These are phyloP conservation scores for Sander vitreus DNA, from an alignment of 2,113 vertebrate genomes.

Conservation along the genomic window DNA sequence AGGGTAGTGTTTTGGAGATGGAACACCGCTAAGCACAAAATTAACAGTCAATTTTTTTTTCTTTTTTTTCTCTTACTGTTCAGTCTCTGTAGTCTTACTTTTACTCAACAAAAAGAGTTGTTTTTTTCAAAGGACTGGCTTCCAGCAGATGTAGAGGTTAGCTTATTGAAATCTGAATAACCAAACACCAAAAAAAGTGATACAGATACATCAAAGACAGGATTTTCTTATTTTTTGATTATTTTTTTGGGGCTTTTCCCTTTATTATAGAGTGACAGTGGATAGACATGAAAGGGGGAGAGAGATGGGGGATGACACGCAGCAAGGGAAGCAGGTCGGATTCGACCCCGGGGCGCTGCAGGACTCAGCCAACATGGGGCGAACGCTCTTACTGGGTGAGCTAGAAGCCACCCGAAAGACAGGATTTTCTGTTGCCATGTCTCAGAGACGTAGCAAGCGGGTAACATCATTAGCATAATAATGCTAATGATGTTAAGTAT, in stretches of 20 bases:
- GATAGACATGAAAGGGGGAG: too few relatives aligned
- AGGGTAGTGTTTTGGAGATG: not conserved
- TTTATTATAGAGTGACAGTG: too few relatives aligned
- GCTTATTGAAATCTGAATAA: conserved; percentile 35
- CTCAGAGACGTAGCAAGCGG: conserved; percentile 10
- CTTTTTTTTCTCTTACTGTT: not conserved
- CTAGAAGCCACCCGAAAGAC: not conserved
- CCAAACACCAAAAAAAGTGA: conserved; percentile 19
- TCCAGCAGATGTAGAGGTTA: conserved; percentile 6
- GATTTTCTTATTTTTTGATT: too few relatives aligned
- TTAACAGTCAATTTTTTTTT: not conserved
- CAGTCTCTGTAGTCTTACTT: not conserved
- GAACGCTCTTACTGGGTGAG: too few relatives aligned
- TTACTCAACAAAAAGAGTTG: not conserved
- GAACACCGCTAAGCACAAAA: not conserved
- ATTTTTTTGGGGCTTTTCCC: too few relatives aligned
- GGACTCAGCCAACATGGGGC: too few relatives aligned
- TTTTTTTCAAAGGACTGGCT: not conserved
- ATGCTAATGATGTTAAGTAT: not conserved
- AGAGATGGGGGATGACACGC: too few relatives aligned
- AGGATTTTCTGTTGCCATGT: conserved; percentile 26
- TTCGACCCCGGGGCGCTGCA: too few relatives aligned
- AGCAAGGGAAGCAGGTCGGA: too few relatives aligned
- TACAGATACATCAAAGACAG: conserved; percentile 22
- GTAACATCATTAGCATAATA: conserved; percentile 8